Conservation (phyloP, 2,797 vertebrate species). For the Distichodus sexfasciatus region DNA sequence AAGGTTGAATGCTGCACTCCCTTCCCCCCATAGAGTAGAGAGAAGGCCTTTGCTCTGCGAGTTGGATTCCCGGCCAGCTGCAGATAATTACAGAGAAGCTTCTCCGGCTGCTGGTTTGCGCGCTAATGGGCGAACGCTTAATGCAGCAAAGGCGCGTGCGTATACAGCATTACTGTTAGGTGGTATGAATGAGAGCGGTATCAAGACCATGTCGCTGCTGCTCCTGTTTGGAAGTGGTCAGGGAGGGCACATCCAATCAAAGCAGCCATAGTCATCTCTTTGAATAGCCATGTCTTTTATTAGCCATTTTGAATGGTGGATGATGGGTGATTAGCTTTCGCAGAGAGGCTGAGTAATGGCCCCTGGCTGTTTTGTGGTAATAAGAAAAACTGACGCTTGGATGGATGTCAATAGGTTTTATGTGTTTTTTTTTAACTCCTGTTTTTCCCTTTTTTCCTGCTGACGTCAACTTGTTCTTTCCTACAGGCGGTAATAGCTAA, state of each 20-base stretch:
- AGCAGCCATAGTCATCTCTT: constrained; percentile 28
- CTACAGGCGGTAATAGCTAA: constrained; percentile 15
- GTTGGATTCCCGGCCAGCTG: constrained; percentile 34
- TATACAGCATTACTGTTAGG: constrained; percentile 24
- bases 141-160: constrained; percentile 13
- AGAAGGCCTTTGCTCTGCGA: constrained; percentile 15
- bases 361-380: constrained; percentile 4
- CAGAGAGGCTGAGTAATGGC: neutral
- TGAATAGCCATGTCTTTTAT: constrained; percentile 35
- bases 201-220: neutral
- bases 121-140: constrained; percentile 19
- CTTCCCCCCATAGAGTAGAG: constrained; percentile 1
- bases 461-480: constrained; percentile 10
- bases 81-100: constrained; percentile 38
- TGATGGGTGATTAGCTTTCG: constrained; percentile 13
- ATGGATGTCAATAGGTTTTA: constrained; percentile 3
- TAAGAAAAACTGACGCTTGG: neutral
- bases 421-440: neutral
- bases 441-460: neutral
- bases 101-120: constrained; percentile 27
- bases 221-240: constrained; percentile 2
- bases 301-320: constrained; percentile 12
- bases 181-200: constrained; percentile 3
- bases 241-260: constrained; percentile 6
- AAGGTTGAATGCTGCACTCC: constrained; percentile 28